These are phyloP conservation scores for Drosophila demipolita DNA, from an alignment of 2,888 invertebrate genomes.

Conservation along the genomic window DNA sequence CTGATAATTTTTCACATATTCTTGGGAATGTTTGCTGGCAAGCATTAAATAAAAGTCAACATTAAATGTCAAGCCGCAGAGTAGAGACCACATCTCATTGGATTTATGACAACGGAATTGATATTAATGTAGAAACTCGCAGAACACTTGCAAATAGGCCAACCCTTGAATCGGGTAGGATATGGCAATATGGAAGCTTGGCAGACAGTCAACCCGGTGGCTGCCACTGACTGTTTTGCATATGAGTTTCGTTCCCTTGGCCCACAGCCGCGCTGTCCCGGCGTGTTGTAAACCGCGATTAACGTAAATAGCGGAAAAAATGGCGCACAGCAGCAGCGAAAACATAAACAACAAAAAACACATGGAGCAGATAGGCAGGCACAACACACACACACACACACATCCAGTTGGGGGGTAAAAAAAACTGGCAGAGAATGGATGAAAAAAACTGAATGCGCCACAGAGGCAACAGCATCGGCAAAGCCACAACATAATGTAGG, in stretches of 20 bases:
- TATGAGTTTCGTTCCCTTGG: constrained; percentile 39
- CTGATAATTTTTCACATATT: constrained; percentile 1
- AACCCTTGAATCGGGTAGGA: constrained; percentile 1
- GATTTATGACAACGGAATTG: constrained; percentile 83
- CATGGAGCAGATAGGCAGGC: constrained; percentile 38
- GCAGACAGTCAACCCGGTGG: constrained; percentile 41
- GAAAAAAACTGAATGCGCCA: constrained; percentile 31
- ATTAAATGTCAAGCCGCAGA: constrained; percentile 52
- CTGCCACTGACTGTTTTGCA: constrained; percentile 57
- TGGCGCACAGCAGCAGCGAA: constrained; percentile 44
- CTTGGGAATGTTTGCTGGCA: neutral
- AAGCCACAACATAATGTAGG: constrained; percentile 69
- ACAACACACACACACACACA: constrained; percentile 25
- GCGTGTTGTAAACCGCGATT: constrained; percentile 76
- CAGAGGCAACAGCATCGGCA: constrained; percentile 9
- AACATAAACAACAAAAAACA: constrained; percentile 44
- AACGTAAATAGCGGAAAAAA: constrained; percentile 73
- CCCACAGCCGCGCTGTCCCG: constrained; percentile 45
- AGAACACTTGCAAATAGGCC: constrained; percentile 48
- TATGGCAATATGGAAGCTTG: constrained; percentile 29
- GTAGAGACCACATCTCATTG: constrained; percentile 67
- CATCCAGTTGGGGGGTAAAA: constrained; percentile 4
- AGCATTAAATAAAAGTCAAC: constrained; percentile 45
- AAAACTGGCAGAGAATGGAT: constrained; percentile 23
- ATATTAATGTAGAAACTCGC: constrained; percentile 77